These are phyloP conservation scores for Eonycteris spelaea DNA, from an alignment of 2,113 vertebrate species.

Conservation along the genomic window DNA sequence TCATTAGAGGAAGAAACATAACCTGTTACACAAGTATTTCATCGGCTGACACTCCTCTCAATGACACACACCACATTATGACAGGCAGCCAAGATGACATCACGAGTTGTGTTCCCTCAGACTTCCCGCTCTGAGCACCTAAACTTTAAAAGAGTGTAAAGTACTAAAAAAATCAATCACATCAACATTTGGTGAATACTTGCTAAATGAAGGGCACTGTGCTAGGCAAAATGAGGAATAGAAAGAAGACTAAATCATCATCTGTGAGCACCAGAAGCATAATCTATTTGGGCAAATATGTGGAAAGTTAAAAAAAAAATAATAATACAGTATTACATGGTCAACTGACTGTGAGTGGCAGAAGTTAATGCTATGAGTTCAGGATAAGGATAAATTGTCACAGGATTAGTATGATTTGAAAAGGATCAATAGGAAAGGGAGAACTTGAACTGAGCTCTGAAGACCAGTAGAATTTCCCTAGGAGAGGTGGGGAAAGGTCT, in stretches of 20 bases:
- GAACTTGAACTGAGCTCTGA: neutral
- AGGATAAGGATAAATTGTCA: neutral
- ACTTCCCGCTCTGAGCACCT: slow-evolving; percentile 22
- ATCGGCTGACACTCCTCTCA: slow-evolving; percentile 22
- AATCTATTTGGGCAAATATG: slow-evolving; percentile 28
- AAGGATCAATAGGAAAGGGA: neutral
- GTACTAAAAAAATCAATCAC: slow-evolving; percentile 35
- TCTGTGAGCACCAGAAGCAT: neutral
- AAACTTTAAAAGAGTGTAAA: slow-evolving; percentile 58
- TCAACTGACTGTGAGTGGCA: neutral
- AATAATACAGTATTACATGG: slow-evolving; percentile 3
- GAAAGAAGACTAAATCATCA: slow-evolving; percentile 25
- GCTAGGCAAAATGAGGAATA: slow-evolving; percentile 17
- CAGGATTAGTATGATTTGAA: neutral
- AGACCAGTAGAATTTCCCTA: neutral
- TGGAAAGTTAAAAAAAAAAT: slow-evolving; percentile 41
- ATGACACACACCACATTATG: neutral
- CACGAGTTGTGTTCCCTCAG: slow-evolving; percentile 46
- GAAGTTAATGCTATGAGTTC: neutral
- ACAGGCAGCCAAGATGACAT: slow-evolving; percentile 71
- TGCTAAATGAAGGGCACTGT: slow-evolving; percentile 41
- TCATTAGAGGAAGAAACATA: slow-evolving; percentile 51
- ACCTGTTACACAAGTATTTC: slow-evolving; percentile 56
- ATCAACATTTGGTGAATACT: slow-evolving; percentile 12
- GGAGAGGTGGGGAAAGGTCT: neutral